Base-by-base conservation (phyloP, 2,888 invertebrate genomes). In the Drosophila anomalata region DNA sequence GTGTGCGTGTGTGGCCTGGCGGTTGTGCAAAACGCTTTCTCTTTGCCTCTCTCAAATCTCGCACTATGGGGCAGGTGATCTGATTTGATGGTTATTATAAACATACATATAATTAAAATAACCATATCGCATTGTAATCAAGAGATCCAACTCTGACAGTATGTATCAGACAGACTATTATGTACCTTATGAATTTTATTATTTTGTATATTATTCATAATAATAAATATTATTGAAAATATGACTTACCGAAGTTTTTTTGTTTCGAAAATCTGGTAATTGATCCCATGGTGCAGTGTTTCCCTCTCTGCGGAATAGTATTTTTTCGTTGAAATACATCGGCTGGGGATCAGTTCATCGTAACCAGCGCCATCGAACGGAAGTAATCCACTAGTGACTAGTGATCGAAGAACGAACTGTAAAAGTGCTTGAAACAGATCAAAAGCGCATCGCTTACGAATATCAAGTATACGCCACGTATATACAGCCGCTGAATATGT, bases 291-390 rank as follows among this genome's bases (percentile, higher is more conserved):
- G 36, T 36, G n/a, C 36, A 36, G n/a, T 7, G 36, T 12, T 36
- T 60, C 14, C 11, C 53, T 24, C 53, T 14, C 46, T 8, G 47
- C 29, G 56, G 59, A 65, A 46, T 20, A 69, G 68, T 51, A 44
- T 42, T 77, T 58, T 80, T 82, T 74, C 60, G 72, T 88, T 88
- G 78, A 88, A 84, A 84, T 88, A 78, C 77, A 78, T 77, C 78
- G 71, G 73, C 50, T 57, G 63, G 48, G 36, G 84, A 66, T 86
- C 87, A 84, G 88, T 84, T 58, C 65, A 73, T 68, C 47, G 50
- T 69, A 73, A 76, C 62, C 75, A 75, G 87, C 75, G 78, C 75
- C 71, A 73, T 67, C 77, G 82, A 65, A 70, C 75, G 81, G 87
- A 85, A 73, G 66, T 54, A 46, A 31, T 29, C 29, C 29, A 29